Base-by-base conservation (phyloP, 2,888 invertebrate species). In the Merodon equestris region DNA sequence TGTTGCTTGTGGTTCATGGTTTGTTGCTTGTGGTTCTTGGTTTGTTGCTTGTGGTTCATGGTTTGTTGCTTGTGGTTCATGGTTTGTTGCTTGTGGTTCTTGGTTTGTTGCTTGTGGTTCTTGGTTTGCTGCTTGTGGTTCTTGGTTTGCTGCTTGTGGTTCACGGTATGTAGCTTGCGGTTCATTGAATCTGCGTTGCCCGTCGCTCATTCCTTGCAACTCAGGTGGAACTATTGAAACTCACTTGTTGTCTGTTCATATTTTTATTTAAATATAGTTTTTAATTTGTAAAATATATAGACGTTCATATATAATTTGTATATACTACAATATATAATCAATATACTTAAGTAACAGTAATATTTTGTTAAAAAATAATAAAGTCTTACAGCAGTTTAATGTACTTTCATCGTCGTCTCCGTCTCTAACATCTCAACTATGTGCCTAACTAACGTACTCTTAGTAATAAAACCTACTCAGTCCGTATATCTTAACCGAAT, bases 381-480 rank as follows among this genome's bases (percentile, higher is more conserved):
- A 72, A 72, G 67, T 68, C 67, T 77, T 77, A 61, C 61, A 72
- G 50, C 63, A 50, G 47, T 40, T 61, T 53, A 14, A 72, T 63
- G 61, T 72, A 63, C 57, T 61, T 42, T 57, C 19, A 18, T 63
- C 51, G 40, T 42, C 13, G 34, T 36, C 34, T 40, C 13, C 9
- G 15, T 61, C 34, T 54, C 27, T 50, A 66, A 71, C 54, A 50
- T 61, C 44, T 67, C 51, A 36, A 56, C 36, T 54, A 53, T 54
- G 40, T 34, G 12, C 54, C 70, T 70, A 70, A 47, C 70, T 70
- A 61, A 48, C 61, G 40, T 71, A 71, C 48, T 44, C 48, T 72
- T 72, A 57, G 56, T 63, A 63, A 61, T 77, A 77, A 67, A 72
- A 68, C 57, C 77, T 77, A 77, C 77, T 77, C 77, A 77, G 77